Percentiles rank a stretch among this genome's conserved stretches.
phyloP scores from a whole-genome alignment of 2,888 invertebrate species.

The Cephonodes hylas region DNA sequence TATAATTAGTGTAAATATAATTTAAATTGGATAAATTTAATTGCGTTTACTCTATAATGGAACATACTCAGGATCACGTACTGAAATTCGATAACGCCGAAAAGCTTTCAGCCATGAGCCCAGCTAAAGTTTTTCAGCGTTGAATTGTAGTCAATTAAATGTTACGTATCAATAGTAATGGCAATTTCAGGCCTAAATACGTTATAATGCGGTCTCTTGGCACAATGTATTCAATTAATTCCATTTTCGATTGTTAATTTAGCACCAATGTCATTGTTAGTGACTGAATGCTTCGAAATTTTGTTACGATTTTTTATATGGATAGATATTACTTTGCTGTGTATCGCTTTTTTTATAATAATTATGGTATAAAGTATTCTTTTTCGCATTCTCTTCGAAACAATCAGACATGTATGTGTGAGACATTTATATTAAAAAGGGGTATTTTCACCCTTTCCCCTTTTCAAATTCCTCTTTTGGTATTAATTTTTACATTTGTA shows the following conservation, averaged over 20 bases:
- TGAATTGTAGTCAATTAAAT: slow-evolving; percentile 60
- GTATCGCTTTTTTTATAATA: neutral
- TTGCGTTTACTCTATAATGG: neutral
- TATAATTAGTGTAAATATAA: neutral
- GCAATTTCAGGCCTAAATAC: slow-evolving; percentile 41
- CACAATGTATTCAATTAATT: slow-evolving; percentile 1
- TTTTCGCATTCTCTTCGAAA: no score
- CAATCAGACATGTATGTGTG: no score
- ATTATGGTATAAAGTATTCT: no score
- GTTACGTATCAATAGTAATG: slow-evolving; percentile 3
- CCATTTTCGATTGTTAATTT: neutral
- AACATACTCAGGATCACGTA: slow-evolving; percentile 37
- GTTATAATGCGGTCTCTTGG: neutral
- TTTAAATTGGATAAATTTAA: neutral
- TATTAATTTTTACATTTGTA: no score
- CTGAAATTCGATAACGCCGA: slow-evolving; percentile 50
- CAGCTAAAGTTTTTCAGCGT: slow-evolving; percentile 78
- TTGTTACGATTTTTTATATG: no score
- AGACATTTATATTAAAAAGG: no score
- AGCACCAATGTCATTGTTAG: neutral
- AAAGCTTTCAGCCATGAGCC: slow-evolving; percentile 76
- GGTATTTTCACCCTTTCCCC: no score
- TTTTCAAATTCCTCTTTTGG: no score
- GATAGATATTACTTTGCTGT: neutral
- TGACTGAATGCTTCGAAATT: neutral